Evolutionary conservation across 92 coral and sea anemone species (phyloP).

Genomic region (Palythoa grandiflora): DNA sequence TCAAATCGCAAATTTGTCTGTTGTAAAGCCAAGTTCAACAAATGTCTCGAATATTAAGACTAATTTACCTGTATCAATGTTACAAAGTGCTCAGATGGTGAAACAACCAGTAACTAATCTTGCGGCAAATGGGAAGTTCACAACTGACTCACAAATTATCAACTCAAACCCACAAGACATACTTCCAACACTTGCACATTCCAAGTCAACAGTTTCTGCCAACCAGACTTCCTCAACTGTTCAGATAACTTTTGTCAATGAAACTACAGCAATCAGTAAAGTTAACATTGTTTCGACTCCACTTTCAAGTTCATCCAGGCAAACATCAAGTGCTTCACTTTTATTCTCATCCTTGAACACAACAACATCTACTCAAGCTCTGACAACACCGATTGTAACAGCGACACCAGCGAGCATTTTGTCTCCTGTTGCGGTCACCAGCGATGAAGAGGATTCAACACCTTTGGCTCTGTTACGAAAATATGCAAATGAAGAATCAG

Average conservation of each 20-base stretch:
- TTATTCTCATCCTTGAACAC: conserved; percentile 32
- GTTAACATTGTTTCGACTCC: conserved; percentile 34
- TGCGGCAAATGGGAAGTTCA: conserved; percentile 8
- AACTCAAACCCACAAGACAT: not conserved
- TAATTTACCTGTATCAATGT: not conserved
- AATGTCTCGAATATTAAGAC: not conserved
- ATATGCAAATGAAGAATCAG: conserved; percentile 10
- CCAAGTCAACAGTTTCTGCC: not conserved
- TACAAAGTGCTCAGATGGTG: not conserved
- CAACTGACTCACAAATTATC: not conserved
- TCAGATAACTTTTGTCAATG: conserved; percentile 38
- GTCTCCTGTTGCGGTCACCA: not conserved
- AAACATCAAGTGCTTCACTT: not conserved
- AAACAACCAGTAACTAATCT: not conserved
- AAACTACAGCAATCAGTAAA: conserved; percentile 46
- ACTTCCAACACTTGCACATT: not conserved
- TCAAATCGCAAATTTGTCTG: not conserved
- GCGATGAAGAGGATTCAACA: conserved; percentile 40
- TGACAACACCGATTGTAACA: conserved; percentile 40
- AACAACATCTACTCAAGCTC: conserved; percentile 33
- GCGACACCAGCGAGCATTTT: conserved; percentile 9
- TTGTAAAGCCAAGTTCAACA: not conserved
- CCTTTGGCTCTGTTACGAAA: conserved; percentile 39
- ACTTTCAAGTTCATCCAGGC: conserved; percentile 20
- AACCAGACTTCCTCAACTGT: conserved; percentile 14